Conservation (phyloP, 2,113 vertebrate genomes). For the Dolichallabes microphthalmus region DNA sequence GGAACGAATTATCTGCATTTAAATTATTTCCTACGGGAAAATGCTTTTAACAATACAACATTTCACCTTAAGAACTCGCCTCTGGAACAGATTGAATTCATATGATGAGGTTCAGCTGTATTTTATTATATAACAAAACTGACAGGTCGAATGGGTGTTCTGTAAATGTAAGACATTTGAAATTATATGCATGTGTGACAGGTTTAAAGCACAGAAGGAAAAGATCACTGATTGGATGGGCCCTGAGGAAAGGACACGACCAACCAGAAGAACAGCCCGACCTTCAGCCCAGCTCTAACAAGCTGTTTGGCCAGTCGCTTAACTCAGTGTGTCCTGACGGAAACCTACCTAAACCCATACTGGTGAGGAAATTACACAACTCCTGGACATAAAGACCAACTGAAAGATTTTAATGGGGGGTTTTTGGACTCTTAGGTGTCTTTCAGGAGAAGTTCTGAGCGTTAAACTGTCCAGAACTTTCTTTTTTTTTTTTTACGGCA, state of each 20-base stretch:
- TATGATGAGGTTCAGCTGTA: too few relatives aligned
- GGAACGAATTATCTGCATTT: too few relatives aligned
- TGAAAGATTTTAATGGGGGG: too few relatives aligned
- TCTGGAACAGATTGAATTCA: too few relatives aligned
- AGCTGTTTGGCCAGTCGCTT: constrained; percentile 73
- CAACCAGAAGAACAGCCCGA: constrained; percentile 57
- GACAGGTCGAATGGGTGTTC: background rate
- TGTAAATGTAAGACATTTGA: background rate
- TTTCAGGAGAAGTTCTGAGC: background rate
- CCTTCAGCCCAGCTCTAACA: constrained; percentile 64
- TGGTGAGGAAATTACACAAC: constrained; percentile 61
- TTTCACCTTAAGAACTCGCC: too few relatives aligned
- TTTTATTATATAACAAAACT: background rate
- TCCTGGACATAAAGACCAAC: too few relatives aligned
- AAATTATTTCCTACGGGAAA: too few relatives aligned
- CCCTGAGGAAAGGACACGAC: constrained; percentile 68
- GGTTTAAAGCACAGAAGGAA: constrained; percentile 74
- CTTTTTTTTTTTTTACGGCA: background rate
- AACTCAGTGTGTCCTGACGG: constrained; percentile 72
- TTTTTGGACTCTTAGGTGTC: too few relatives aligned
- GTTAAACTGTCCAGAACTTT: background rate
- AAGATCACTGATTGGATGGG: constrained; percentile 78
- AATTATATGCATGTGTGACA: constrained; percentile 1
- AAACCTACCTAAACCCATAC: constrained; percentile 75
- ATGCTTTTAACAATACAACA: too few relatives aligned